Conservation (phyloP, 2,888 invertebrate species). For the Dynastes hyllus region DNA sequence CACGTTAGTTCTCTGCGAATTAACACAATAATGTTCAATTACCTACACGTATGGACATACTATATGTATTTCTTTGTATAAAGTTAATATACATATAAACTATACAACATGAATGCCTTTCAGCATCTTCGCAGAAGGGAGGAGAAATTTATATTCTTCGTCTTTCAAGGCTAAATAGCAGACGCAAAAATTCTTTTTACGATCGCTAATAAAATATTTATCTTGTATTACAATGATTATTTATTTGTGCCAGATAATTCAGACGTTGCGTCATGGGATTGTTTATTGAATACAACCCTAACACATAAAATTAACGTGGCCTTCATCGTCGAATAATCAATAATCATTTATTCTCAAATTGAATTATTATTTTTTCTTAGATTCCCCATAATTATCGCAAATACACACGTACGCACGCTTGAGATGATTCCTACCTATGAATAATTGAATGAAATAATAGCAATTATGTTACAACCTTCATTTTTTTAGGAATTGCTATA, state of each 20-base stretch:
- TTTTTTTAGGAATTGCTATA: constrained; percentile 16
- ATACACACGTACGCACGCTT: not conserved
- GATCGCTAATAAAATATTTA: constrained; percentile 30
- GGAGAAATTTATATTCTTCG: constrained; percentile 11
- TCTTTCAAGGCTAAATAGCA: constrained; percentile 33
- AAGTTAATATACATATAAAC: no score
- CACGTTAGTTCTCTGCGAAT: no score
- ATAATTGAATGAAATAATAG: constrained; percentile 42
- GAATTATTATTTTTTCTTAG: constrained; percentile 25
- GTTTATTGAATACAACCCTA: constrained; percentile 7
- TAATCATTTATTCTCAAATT: constrained; percentile 22
- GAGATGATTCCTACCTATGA: constrained; percentile 32
- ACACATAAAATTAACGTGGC: constrained; percentile 9
- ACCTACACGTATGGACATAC: no score
- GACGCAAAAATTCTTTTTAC: constrained; percentile 29
- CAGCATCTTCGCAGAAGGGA: constrained; percentile 10
- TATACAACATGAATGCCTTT: no score
- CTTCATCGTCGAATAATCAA: not conserved
- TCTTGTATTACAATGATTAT: constrained; percentile 16
- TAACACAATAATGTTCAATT: no score
- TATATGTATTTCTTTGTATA: no score
- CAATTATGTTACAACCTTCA: constrained; percentile 38
- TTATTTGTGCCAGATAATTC: constrained; percentile 15
- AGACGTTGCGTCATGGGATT: constrained; percentile 15
- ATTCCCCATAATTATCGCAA: constrained; percentile 18